A percentile compares a stretch with the other conserved stretches of the same genome.
phyloP scores from a whole-genome alignment of 2,797 vertebrate genomes.

The Moxostoma hubbsi region DNA sequence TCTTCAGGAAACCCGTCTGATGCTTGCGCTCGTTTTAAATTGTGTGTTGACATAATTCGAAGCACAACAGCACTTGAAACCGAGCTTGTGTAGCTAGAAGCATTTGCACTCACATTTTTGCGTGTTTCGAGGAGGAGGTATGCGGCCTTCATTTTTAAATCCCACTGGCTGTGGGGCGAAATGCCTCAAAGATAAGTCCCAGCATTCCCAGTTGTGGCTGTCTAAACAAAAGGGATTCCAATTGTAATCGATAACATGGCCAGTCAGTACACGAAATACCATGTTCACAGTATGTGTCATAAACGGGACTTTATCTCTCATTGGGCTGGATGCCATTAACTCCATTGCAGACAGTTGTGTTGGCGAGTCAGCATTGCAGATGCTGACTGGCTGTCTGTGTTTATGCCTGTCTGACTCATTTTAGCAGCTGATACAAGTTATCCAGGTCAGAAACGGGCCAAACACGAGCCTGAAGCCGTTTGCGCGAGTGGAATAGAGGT shows the following conservation, averaged over 20 bases:
- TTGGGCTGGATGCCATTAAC: slow-evolving; percentile 29
- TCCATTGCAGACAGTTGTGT: slow-evolving; percentile 28
- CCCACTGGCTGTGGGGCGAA: slow-evolving; percentile 3
- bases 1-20: no score
- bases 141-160: slow-evolving; percentile 8
- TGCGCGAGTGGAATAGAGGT: background rate
- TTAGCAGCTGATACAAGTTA: slow-evolving; percentile 53
- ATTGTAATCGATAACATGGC: slow-evolving; percentile 20
- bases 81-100: no score
- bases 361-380: slow-evolving; percentile 29
- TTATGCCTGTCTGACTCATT: slow-evolving; percentile 47
- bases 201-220: slow-evolving; percentile 14
- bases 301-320: slow-evolving; percentile 42
- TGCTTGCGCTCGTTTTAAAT: no score
- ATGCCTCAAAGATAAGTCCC: slow-evolving; percentile 14
- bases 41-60: no score
- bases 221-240: slow-evolving; percentile 19
- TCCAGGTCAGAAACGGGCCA: slow-evolving; percentile 36
- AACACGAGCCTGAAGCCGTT: slow-evolving; percentile 20
- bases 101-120: no score
- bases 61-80: no score
- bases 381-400: slow-evolving; percentile 42
- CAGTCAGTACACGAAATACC: background rate
- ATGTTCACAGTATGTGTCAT: slow-evolving; percentile 21
- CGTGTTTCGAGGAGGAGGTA: background rate